Conservation (phyloP, 2,797 vertebrate genomes). For the Notoglanidium macrostoma region DNA sequence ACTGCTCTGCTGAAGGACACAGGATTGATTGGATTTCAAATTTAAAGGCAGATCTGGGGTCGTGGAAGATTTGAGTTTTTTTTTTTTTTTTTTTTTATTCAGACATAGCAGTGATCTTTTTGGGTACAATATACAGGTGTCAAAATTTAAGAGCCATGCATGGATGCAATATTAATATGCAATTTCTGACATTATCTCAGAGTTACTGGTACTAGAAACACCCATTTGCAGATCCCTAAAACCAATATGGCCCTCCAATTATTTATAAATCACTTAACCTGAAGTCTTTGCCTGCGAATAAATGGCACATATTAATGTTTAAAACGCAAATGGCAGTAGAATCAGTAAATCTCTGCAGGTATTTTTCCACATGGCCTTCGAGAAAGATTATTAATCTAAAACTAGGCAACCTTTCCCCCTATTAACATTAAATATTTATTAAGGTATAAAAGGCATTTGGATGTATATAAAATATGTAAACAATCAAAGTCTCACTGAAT, state of each 20-base stretch:
- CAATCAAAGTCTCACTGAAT: neutral
- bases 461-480: conserved; percentile 3
- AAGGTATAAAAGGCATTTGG: neutral
- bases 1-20: neutral
- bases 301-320: neutral
- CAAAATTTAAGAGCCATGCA: neutral
- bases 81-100: too few species aligned
- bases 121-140: neutral
- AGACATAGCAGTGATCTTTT: neutral
- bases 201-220: neutral
- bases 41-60: neutral
- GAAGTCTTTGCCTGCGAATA: neutral
- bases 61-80: too few species aligned
- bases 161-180: too few species aligned
- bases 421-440: neutral
- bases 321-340: neutral
- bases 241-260: neutral
- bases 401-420: neutral
- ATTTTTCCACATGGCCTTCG: neutral
- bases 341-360: neutral
- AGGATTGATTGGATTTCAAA: neutral
- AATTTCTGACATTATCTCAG: neutral
- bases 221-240: neutral
- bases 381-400: neutral
- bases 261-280: conserved; percentile 7